Evolutionary conservation across 2,888 invertebrate genomes (phyloP).

Genomic region (Halocaridina rubra): DNA sequence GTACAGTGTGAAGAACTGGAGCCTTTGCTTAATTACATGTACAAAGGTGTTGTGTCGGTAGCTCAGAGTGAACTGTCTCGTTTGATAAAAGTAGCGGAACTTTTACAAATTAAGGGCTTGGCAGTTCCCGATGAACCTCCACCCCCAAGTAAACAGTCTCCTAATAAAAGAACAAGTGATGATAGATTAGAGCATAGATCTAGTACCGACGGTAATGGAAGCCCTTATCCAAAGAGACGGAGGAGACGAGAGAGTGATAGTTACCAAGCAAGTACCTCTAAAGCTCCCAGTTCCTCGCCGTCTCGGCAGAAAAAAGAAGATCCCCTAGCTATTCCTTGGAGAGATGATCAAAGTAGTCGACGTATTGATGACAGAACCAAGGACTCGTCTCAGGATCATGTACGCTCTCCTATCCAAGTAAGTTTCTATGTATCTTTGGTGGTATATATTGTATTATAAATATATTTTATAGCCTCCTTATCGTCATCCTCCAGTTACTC

Average conservation of each 20-base stretch:
- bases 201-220: not conserved
- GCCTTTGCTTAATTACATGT: constrained; percentile 59
- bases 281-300: not conserved
- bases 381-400: too few species aligned
- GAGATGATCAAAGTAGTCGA: too few species aligned
- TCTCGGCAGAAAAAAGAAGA: too few species aligned
- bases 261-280: not conserved
- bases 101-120: constrained; percentile 56
- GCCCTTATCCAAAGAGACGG: constrained; percentile 49
- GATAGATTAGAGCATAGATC: not conserved
- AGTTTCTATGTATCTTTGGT: too few species aligned
- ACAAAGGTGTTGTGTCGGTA: constrained; percentile 56
- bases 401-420: too few species aligned
- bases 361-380: not conserved
- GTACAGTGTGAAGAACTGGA: constrained; percentile 52
- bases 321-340: too few species aligned
- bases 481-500: too few species aligned
- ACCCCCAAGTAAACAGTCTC: not conserved
- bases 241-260: constrained; percentile 25
- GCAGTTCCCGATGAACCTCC: constrained; percentile 57
- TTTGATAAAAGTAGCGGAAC: constrained; percentile 58
- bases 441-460: too few species aligned
- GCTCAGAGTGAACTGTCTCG: constrained; percentile 48
- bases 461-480: too few species aligned
- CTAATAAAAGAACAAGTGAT: constrained; percentile 10